phyloP scores from a whole-genome alignment of 2,888 invertebrate species.

The Orthosia incerta region DNA sequence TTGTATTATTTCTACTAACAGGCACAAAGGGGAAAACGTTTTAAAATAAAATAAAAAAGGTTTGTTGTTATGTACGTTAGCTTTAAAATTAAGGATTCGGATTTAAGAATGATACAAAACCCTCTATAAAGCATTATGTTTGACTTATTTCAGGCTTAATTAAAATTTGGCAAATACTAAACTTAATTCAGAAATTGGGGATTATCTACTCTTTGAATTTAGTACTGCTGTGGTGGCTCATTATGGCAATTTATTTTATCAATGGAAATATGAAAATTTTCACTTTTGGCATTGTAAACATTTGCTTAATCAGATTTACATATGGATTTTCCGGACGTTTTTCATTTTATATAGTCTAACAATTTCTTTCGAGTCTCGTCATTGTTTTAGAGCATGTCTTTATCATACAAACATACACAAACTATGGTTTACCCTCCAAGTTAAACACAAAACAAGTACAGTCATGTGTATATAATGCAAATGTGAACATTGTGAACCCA shows the following conservation, averaged over 20 bases:
- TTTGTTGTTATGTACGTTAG: too few relatives aligned
- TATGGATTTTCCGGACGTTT: not conserved
- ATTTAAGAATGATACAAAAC: too few relatives aligned
- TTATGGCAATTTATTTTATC: not conserved
- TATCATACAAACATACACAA: not conserved
- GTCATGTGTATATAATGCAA: not conserved
- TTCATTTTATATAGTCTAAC: too few relatives aligned
- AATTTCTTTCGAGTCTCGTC: not conserved
- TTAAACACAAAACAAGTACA: not conserved
- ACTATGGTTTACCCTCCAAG: not conserved
- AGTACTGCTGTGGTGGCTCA: not conserved
- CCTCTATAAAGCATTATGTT: too few relatives aligned
- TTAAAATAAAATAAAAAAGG: not conserved
- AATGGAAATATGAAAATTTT: not conserved
- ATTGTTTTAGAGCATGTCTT: not conserved
- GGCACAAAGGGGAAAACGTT: not conserved
- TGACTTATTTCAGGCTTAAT: accelerated
- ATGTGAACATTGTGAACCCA: not conserved
- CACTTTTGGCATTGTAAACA: not conserved
- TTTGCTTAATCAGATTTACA: not conserved
- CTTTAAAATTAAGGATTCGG: too few relatives aligned
- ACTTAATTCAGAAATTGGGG: too few relatives aligned
- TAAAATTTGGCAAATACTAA: too few relatives aligned
- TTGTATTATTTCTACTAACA: not conserved
- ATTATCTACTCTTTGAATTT: too few relatives aligned